Evolutionary conservation across 2,888 invertebrate genomes (phyloP), one percentile per base, ranked within the genome.

Genomic region (Cylloceria caligata): DNA sequence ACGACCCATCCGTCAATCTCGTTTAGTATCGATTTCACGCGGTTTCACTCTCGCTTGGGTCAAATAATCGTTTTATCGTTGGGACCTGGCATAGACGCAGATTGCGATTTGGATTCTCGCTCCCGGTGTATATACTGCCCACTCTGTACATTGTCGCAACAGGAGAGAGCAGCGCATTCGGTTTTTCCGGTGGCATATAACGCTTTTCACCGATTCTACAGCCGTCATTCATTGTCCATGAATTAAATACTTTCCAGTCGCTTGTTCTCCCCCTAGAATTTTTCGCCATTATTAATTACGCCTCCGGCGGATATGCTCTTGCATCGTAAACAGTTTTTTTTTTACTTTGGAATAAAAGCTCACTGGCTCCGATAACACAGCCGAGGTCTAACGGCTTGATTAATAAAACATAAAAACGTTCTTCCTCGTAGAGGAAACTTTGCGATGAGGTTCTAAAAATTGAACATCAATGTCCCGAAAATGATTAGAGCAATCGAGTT

Each of bases 51-150:
- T 81, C 82, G 76, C 78, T 82, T 80, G 68, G 79, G 67, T 81
- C 78, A 84, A 85, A 85, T 84, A 81, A 85, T 81, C 80, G 71
- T 83, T 84, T 79, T 82, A 84, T 84, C 82, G 75, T 55, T 67
- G 81, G 45, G 47, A 60, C 49, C 24, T 27, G 39, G 64, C 75
- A 79, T 75, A 82, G 82, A 79, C 64, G 62, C 62, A 72, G 75
- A 80, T 79, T 82, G 79, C 72, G 67, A 76, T 76, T 72, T 39
- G 42, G 60, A 47, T 75, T 71, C 65, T n/a, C 67, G 49, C 57
- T 36, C 36, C 3, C 49, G 42, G 24, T 13, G 19, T 57, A 39
- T 19, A 57, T 6, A 64, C 52, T 39, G n/a, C 30, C 30, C 36
- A 1, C 36, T 34, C 34, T 34, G 34, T 19, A 6, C 19, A 19